Evolutionary conservation across 2,113 vertebrate species (phyloP).

Genomic region (Motacilla alba): DNA sequence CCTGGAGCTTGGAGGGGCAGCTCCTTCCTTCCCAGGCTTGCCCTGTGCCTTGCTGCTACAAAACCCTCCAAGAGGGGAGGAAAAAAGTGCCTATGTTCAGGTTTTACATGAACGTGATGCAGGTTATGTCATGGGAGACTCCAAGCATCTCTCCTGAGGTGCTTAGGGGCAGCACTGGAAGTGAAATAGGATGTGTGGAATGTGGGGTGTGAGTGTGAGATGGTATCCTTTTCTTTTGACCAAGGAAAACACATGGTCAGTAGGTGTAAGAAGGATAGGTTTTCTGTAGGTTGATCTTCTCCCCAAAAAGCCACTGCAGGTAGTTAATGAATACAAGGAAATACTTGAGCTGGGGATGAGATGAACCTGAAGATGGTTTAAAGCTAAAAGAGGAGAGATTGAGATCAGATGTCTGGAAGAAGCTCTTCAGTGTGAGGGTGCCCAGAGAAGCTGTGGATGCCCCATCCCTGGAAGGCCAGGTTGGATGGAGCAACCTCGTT

Average conservation of each 20-base stretch:
- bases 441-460: neutral
- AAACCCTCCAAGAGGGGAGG: neutral
- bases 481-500: neutral
- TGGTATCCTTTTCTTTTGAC: rapidly evolving
- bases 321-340: neutral
- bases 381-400: neutral
- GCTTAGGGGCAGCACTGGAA: neutral
- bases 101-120: neutral
- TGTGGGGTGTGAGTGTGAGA: rapidly evolving
- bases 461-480: neutral
- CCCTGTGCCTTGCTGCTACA: neutral
- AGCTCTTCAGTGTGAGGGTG: neutral
- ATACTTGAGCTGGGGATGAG: neutral
- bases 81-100: rapidly evolving
- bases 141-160: neutral
- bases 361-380: neutral
- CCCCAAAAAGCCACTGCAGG: neutral
- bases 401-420: too few relatives aligned
- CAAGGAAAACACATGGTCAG: neutral
- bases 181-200: neutral
- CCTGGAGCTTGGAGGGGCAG: too few relatives aligned
- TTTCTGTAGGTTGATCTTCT: neutral
- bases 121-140: neutral
- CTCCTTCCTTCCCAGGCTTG: neutral
- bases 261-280: neutral